A percentile compares a stretch with the other conserved stretches of the same genome.
These are phyloP conservation scores for Xiphophorus couchianus DNA, from an alignment of 2,113 vertebrate genomes.

Conservation along the genomic window DNA sequence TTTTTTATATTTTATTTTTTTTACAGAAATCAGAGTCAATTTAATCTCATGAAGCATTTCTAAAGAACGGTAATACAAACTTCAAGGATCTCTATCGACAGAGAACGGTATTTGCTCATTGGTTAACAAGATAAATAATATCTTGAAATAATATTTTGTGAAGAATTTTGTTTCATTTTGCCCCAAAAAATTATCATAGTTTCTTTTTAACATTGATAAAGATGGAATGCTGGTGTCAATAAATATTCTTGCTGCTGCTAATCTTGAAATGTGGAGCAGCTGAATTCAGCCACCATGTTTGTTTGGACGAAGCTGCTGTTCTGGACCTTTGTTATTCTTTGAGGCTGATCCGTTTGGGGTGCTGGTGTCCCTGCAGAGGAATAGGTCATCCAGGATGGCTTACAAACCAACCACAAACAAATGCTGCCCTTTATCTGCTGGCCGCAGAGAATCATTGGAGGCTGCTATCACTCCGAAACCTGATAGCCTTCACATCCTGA, in stretches of 20 bases:
- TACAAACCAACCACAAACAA: conserved; percentile 71
- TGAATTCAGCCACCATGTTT: conserved; percentile 46
- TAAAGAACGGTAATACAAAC: not conserved
- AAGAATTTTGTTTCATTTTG: not conserved
- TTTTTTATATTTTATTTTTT: not conserved
- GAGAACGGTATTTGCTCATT: not conserved
- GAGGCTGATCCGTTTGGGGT: conserved; percentile 46
- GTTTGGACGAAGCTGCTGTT: conserved; percentile 14
- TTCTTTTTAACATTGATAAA: not conserved
- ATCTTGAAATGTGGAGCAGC: not conserved
- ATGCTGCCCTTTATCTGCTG: conserved; percentile 67
- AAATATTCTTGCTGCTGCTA: not conserved
- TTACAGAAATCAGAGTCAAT: not conserved
- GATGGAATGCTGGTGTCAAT: not conserved
- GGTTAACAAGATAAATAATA: not conserved
- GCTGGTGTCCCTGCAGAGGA: conserved; percentile 39
- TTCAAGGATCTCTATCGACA: not conserved
- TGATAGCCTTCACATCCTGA: conserved; percentile 32
- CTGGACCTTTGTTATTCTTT: conserved; percentile 40
- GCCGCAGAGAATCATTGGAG: conserved; percentile 47
- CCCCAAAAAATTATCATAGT: not conserved
- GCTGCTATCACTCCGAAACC: conserved; percentile 43
- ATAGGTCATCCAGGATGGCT: conserved; percentile 51
- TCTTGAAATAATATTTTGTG: not conserved
- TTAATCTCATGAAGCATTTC: not conserved